Base-by-base conservation (phyloP, 2,113 vertebrate genomes). In the Poecile atricapillus region DNA sequence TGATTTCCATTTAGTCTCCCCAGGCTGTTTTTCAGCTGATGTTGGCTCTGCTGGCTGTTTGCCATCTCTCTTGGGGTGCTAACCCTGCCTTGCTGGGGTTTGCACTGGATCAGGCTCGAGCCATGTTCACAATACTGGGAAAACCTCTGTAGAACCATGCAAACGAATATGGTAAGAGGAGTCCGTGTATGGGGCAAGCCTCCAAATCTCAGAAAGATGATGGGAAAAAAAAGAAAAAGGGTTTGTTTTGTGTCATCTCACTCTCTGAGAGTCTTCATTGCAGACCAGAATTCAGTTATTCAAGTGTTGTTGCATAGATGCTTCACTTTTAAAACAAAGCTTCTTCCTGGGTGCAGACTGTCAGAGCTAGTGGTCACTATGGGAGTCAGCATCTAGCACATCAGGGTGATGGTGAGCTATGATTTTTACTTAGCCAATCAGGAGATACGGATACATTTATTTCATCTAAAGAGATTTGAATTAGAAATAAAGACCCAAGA, bases 91-190 rank as follows among this genome's bases (percentile, higher is more conserved):
- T 65, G 47, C 68, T 33, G 44, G 13, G 13, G 20, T 3, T 44
- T 71, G 43, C 19, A 41, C 15, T 31, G 33, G 15, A 16, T 41
- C 56, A 53, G 52, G 16, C 23, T 76, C 60, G 35, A 91, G 62
- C 43, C 10, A 0, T 5, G 2, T 37, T 70, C 0, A 0, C 41
- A 23, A 0, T 47, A 6, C 20, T 9, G 56, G 35, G 25, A 27
- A 39, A 69, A n/a, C 19, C 22, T n/a, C 10, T 37, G 21, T n/a
- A 75, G 65, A 71, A 9, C 79, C 52, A 4, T 4, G 14, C 8
- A 50, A 30, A n/a, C 0, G 0, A 43, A 25, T 49, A 7, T 0
- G 0, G 18, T 30, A 59, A 39, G 46, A 71, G n/a, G 9, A 79
- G 3, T 43, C 14, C 0, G 0, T 27, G 5, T 18, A 3, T 41